A percentile compares a stretch with the other conserved stretches of the same genome.
Conservation (phyloP, 1,140 invertebrate species). For the Rhagoletis pomonella region DNA sequence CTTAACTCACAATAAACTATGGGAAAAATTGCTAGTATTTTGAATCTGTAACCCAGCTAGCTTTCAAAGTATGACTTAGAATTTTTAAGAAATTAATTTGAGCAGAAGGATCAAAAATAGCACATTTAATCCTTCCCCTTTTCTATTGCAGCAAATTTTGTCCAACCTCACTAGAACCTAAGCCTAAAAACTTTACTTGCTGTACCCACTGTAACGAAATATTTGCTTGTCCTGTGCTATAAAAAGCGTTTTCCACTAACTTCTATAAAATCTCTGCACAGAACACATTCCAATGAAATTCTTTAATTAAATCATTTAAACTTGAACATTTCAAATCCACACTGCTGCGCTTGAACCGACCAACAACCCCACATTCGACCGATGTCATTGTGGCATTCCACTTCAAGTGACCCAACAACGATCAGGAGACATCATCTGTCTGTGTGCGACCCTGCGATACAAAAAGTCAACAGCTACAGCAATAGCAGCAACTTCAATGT, state of each 20-base stretch:
- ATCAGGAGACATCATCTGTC: background rate
- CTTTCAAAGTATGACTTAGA: too few relatives aligned
- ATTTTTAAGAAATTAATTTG: too few relatives aligned
- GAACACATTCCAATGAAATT: slow-evolving; percentile 9
- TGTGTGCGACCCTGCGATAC: slow-evolving; percentile 5
- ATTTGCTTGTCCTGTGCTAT: too few relatives aligned
- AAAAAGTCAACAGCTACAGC: background rate
- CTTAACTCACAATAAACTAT: too few relatives aligned
- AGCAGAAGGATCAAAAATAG: too few relatives aligned
- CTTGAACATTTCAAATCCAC: slow-evolving; percentile 41
- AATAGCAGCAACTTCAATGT: background rate
- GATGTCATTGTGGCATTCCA: slow-evolving; percentile 27
- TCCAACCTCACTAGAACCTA: too few relatives aligned
- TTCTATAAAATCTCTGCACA: background rate
- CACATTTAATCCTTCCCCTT: too few relatives aligned
- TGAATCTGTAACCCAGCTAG: too few relatives aligned
- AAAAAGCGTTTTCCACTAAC: background rate
- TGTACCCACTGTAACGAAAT: too few relatives aligned
- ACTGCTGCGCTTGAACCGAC: slow-evolving; percentile 21
- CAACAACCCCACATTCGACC: background rate
- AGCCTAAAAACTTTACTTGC: too few relatives aligned
- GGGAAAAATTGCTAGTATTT: too few relatives aligned
- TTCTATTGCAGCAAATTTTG: too few relatives aligned
- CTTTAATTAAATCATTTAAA: slow-evolving; percentile 47
- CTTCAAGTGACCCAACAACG: slow-evolving; percentile 44